These are phyloP conservation scores for Mesitornis unicolor DNA, from an alignment of 2,113 vertebrate genomes.

Conservation along the genomic window DNA sequence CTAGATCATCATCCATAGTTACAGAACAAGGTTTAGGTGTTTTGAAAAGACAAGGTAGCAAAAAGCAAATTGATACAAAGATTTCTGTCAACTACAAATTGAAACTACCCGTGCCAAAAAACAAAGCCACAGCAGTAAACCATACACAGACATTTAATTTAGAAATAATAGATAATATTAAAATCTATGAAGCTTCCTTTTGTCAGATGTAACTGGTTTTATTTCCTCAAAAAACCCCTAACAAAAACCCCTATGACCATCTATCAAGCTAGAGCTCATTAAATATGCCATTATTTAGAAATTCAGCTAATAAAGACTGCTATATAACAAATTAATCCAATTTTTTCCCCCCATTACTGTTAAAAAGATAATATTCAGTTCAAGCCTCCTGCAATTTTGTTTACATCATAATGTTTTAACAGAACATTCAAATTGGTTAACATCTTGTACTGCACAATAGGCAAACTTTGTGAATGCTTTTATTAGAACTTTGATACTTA, in stretches of 20 bases:
- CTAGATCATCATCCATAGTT: constrained; percentile 19
- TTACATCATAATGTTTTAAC: neutral
- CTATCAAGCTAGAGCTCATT: neutral
- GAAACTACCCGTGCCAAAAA: neutral
- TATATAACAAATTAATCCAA: neutral
- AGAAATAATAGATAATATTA: neutral
- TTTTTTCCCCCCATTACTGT: neutral
- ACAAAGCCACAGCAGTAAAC: neutral
- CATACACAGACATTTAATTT: neutral
- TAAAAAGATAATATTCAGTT: neutral
- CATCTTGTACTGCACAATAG: neutral
- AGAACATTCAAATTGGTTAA: neutral
- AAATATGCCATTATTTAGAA: neutral
- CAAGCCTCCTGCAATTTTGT: neutral
- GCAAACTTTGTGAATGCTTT: neutral
- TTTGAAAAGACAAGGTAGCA: neutral
- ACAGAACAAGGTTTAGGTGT: neutral
- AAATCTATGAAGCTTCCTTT: neutral
- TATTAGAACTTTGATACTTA: neutral
- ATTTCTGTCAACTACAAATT: neutral
- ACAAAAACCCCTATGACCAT: fast-evolving
- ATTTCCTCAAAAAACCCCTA: neutral
- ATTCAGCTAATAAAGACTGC: neutral
- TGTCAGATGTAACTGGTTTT: neutral
- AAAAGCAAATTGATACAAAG: neutral